phyloP scores from a whole-genome alignment of 2,797 vertebrate genomes.

The Enteromius fasciolatus region DNA sequence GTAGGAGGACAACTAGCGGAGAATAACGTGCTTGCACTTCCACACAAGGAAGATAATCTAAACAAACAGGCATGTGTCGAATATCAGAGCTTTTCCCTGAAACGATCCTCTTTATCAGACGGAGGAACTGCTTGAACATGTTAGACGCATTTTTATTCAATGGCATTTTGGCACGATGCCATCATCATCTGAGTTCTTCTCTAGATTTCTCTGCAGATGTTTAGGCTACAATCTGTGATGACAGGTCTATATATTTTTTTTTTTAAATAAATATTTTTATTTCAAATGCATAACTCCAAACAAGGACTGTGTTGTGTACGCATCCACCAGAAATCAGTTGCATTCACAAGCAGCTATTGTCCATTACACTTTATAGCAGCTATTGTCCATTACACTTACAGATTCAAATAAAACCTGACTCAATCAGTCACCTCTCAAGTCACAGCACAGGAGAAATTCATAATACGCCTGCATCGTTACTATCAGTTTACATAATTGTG shows the following conservation, averaged over 20 bases:
- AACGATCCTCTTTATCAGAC: not conserved
- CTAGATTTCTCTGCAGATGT: not conserved
- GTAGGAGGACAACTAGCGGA: conserved; percentile 10
- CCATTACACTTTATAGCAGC: no score
- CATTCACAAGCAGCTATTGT: no score
- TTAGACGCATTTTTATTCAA: not conserved
- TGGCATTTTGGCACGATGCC: not conserved
- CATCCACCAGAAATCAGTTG: not conserved
- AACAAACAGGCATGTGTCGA: not conserved
- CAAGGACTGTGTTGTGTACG: no score
- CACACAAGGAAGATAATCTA: conserved; percentile 2
- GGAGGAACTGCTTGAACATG: not conserved
- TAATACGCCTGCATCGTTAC: not conserved
- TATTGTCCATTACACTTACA: no score
- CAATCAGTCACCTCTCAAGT: not conserved
- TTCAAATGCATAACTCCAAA: not conserved
- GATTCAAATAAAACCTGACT: not conserved
- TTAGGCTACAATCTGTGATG: not conserved
- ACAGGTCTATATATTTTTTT: not conserved
- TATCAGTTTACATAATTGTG: not conserved
- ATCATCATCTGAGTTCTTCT: not conserved
- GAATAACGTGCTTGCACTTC: not conserved
- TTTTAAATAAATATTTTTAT: no score
- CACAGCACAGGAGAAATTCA: no score
- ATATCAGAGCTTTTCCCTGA: conserved; percentile 19